phyloP scores from a whole-genome alignment of 2,888 invertebrate genomes.

The Schrankia costaestrigalis region DNA sequence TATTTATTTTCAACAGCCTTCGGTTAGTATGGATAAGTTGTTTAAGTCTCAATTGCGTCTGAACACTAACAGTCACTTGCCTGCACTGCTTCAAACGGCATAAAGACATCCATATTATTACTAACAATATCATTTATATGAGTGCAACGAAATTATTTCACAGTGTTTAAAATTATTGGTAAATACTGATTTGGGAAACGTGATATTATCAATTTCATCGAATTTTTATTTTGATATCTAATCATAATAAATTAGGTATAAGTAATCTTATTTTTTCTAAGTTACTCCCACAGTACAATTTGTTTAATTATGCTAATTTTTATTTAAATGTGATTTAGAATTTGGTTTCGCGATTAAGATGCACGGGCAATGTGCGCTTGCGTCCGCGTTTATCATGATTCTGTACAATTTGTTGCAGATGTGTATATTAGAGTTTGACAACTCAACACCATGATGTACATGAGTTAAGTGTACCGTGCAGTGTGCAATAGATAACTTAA shows the following conservation, averaged over 20 bases:
- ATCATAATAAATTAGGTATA: conserved; percentile 43
- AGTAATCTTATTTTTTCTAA: conserved; percentile 50
- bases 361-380: conserved; percentile 42
- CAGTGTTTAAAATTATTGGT: conserved; percentile 11
- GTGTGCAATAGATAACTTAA: too few species aligned
- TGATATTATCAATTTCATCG: conserved; percentile 29
- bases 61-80: conserved; percentile 17
- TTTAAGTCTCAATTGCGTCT: conserved; percentile 10
- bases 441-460: too few species aligned
- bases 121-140: conserved; percentile 9
- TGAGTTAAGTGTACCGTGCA: too few species aligned
- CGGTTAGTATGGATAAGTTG: conserved; percentile 12
- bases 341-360: conserved; percentile 67
- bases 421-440: neutral
- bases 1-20: conserved; percentile 26
- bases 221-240: conserved; percentile 40
- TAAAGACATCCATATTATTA: conserved; percentile 5
- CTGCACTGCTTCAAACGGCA: conserved; percentile 4
- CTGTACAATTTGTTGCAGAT: neutral
- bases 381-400: neutral
- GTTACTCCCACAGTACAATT: conserved; percentile 53
- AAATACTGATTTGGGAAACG: conserved; percentile 15
- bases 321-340: conserved; percentile 75
- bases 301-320: conserved; percentile 54
- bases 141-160: conserved; percentile 21